Evolutionary conservation across 2,113 vertebrate species (phyloP).

Genomic region (Microtus oregoni): DNA sequence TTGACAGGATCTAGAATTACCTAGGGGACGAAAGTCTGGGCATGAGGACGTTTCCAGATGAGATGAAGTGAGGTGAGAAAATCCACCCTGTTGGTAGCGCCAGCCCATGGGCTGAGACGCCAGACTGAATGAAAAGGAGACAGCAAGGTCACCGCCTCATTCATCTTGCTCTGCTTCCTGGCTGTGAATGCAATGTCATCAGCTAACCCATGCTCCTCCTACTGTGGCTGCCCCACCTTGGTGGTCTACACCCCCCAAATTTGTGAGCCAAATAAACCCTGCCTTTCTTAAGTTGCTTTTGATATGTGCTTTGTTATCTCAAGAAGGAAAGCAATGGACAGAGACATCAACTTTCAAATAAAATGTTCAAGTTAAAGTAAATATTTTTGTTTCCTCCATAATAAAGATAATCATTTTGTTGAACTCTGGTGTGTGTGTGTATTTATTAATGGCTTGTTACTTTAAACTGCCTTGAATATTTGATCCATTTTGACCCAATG

Average conservation of each 20-base stretch:
- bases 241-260: no score
- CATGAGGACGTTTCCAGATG: neutral
- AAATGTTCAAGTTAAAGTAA: slow-evolving; percentile 9
- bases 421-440: neutral
- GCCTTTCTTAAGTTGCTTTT: neutral
- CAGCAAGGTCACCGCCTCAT: neutral
- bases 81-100: neutral
- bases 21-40: neutral
- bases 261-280: no score
- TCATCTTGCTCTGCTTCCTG: neutral
- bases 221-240: no score
- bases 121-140: neutral
- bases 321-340: neutral
- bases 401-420: neutral
- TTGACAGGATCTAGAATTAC: neutral
- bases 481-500: neutral
- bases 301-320: neutral
- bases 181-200: no score
- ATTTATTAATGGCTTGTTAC: neutral
- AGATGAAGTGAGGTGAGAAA: neutral
- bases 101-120: neutral
- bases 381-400: neutral
- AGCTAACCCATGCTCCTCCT: no score
- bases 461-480: neutral
- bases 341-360: neutral